Base-by-base conservation (phyloP, 2,113 vertebrate genomes). In the Grantiella picta region DNA sequence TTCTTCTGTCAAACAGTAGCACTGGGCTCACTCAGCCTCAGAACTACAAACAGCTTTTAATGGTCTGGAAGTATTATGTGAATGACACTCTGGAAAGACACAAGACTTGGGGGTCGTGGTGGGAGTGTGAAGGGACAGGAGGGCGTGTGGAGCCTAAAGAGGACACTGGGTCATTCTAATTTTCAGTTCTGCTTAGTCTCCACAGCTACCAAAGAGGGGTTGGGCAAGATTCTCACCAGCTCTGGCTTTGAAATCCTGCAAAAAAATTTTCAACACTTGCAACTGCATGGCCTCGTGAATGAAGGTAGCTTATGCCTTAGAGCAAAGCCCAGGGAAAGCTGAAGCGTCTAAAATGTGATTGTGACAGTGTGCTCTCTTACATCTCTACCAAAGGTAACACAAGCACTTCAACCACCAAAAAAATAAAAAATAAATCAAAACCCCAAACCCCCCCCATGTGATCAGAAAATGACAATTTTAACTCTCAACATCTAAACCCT, bases 1-100 rank as follows among this genome's bases (percentile, higher is more conserved):
- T 98, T 97, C 84, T 96, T 97, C 96, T 95, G 96, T 86, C 95
- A 97, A 95, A 95, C 77, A 97, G 92, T 54, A 95, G 96, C 92
- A 77, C 95, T 87, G 76, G 90, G 89, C 86, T 97, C 69, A 50
- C 93, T 97, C 90, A 95, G 33, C 38, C 92, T 80, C 94, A 95
- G 95, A 94, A 91, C 93, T 92, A 95, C 93, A 75, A 96, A 97
- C 95, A 97, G 94, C 69, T 89, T 93, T 82, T 69, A 95, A 96
- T 94, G 93, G 88, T 97, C 92, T 97, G 94, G 95, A 98, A 98
- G 96, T 95, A 86, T 70, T 50, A 86, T 5, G 53, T 69, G 91
- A 93, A 86, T 79, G 85, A 90, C 77, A 61, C 49, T 95, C 76
- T 96, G 96, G 97, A 97, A 97, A 94, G 97, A 97, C 94, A 89